Evolutionary conservation across 2,888 invertebrate species (phyloP).

Genomic region (Drepana falcataria): DNA sequence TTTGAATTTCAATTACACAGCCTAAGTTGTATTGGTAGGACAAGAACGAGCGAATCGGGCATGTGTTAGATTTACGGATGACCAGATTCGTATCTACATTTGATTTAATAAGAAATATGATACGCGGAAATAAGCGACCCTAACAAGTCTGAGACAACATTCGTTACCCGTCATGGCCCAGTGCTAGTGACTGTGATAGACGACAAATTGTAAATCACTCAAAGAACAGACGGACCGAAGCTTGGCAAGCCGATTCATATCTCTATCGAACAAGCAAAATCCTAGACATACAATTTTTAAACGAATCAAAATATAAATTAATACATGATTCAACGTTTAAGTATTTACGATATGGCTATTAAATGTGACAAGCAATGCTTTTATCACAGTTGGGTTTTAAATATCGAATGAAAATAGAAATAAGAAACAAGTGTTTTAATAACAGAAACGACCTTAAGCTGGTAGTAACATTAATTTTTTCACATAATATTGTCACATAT

Average conservation of each 20-base stretch:
- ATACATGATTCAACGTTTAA: constrained; percentile 2
- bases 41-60: constrained; percentile 3
- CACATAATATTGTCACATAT: too few relatives aligned
- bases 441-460: constrained; percentile 1
- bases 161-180: constrained; percentile 51
- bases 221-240: constrained; percentile 40
- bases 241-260: constrained; percentile 41
- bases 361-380: background rate
- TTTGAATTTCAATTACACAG: constrained; percentile 23
- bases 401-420: constrained; percentile 10
- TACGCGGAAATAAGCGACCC: constrained; percentile 53
- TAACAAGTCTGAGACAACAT: constrained; percentile 44
- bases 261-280: constrained; percentile 24
- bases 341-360: constrained; percentile 3
- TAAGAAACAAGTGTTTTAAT: constrained; percentile 1
- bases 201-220: constrained; percentile 54
- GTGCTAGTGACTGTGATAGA: constrained; percentile 43
- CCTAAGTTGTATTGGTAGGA: constrained; percentile 4
- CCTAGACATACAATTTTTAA: constrained; percentile 7
- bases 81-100: constrained; percentile 19
- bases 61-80: constrained; percentile 5
- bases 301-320: constrained; percentile 10
- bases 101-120: constrained; percentile 50
- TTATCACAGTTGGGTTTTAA: constrained; percentile 16
- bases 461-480: constrained; percentile 8